Percentiles rank a stretch among this genome's conserved stretches.
Conservation (phyloP, 2,113 vertebrate species). For the Sprattus sprattus region DNA sequence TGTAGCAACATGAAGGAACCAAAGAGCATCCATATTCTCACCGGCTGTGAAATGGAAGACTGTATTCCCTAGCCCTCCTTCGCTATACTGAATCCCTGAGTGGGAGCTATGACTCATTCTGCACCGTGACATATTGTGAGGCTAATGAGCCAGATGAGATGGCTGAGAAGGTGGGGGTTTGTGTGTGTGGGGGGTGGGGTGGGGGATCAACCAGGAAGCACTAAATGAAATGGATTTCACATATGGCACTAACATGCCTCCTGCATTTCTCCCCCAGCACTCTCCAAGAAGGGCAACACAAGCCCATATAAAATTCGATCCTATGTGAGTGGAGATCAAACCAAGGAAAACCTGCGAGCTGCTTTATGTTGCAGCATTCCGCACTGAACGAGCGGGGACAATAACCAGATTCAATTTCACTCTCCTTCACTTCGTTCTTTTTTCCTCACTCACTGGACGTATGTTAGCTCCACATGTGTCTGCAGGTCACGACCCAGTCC, state of each 20-base stretch:
- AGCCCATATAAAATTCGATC: conserved; percentile 13
- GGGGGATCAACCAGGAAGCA: conserved; percentile 12
- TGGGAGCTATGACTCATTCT: conserved; percentile 8
- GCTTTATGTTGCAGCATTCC: not conserved
- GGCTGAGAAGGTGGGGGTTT: not conserved
- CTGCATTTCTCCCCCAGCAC: not conserved
- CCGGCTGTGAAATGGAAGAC: conserved; percentile 13
- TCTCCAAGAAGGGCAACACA: not conserved
- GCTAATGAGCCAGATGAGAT: conserved; percentile 18
- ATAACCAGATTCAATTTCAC: conserved; percentile 17
- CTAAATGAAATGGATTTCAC: conserved; percentile 18
- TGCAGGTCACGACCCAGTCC: not conserved
- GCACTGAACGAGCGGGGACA: not conserved
- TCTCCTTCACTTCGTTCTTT: not conserved
- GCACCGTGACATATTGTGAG: conserved; percentile 19
- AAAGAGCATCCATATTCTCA: conserved; percentile 2
- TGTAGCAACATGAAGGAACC: conserved; percentile 2
- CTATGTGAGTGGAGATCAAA: not conserved
- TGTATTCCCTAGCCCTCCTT: not conserved
- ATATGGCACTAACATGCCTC: conserved; percentile 9
- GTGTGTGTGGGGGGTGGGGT: not conserved
- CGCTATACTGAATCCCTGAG: not conserved
- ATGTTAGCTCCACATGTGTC: conserved; percentile 1
- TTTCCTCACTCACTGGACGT: not conserved
- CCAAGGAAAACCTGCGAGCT: conserved; percentile 1